A percentile compares a stretch with the other conserved stretches of the same genome.
Conservation (phyloP, 2,113 vertebrate species). For the Erythrolamprus reginae region DNA sequence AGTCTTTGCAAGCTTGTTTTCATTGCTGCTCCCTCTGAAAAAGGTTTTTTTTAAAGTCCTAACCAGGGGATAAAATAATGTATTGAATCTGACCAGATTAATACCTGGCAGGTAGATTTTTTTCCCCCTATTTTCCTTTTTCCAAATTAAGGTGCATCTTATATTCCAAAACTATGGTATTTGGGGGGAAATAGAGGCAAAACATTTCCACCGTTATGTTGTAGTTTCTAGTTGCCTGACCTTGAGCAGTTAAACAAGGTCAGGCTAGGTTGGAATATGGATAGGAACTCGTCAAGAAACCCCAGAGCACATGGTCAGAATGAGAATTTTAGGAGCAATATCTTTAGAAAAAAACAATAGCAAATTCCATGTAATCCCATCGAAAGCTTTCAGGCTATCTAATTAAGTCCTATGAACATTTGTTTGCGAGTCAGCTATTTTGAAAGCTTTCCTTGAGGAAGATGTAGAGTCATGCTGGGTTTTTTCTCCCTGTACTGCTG, state of each 20-base stretch:
- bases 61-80: too few species aligned
- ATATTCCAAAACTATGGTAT: too few species aligned
- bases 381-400: neutral
- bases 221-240: too few species aligned
- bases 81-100: too few species aligned
- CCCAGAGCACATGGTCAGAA: neutral
- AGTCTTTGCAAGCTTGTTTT: too few species aligned
- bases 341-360: neutral
- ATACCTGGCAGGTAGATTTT: too few species aligned
- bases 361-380: neutral
- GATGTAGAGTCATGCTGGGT: neutral
- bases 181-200: too few species aligned
- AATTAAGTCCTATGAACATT: neutral
- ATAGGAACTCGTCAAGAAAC: neutral
- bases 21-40: too few species aligned
- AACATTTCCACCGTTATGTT: too few species aligned
- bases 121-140: too few species aligned
- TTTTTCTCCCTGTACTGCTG: neutral
- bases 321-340: neutral
- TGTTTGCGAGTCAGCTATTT: neutral
- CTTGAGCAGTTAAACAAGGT: neutral
- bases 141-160: too few species aligned
- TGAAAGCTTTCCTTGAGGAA: neutral
- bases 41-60: too few species aligned
- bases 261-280: neutral